Conservation (phyloP, 2,797 vertebrate species). For the Graptemys geographica region DNA sequence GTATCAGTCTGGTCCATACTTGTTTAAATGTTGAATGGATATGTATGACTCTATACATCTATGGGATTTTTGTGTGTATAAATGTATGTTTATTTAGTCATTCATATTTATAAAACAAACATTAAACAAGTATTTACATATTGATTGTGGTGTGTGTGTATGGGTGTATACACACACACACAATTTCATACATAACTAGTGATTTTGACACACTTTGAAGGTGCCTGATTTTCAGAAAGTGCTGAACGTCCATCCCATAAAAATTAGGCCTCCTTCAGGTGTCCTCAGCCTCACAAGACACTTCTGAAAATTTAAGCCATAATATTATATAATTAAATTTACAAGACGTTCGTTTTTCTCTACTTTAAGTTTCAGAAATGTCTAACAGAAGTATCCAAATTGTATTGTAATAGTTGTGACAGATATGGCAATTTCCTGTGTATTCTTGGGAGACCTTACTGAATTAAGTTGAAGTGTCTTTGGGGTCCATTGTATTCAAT, state of each 20-base stretch:
- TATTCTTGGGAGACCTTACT: neutral
- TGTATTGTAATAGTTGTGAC: neutral
- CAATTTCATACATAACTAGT: too few species aligned
- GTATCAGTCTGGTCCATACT: neutral
- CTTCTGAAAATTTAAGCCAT: neutral
- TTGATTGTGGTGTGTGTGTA: neutral
- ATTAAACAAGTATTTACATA: neutral
- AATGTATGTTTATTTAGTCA: neutral
- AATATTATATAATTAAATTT: neutral
- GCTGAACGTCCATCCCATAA: neutral
- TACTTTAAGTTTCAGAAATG: constrained; percentile 26
- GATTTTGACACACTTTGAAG: neutral
- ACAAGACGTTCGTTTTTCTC: neutral
- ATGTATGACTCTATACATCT: neutral
- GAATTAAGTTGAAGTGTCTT: neutral
- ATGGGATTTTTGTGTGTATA: neutral
- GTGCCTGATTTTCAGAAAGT: neutral
- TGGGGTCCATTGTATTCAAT: neutral
- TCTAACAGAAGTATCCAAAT: constrained; percentile 16
- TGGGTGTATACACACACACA: neutral
- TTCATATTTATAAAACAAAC: neutral
- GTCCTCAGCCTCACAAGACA: neutral
- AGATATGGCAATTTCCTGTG: neutral
- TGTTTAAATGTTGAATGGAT: neutral
- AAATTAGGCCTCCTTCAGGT: neutral